These are phyloP conservation scores for Prolemur simus DNA, from an alignment of 2,113 vertebrate species.

Conservation along the genomic window DNA sequence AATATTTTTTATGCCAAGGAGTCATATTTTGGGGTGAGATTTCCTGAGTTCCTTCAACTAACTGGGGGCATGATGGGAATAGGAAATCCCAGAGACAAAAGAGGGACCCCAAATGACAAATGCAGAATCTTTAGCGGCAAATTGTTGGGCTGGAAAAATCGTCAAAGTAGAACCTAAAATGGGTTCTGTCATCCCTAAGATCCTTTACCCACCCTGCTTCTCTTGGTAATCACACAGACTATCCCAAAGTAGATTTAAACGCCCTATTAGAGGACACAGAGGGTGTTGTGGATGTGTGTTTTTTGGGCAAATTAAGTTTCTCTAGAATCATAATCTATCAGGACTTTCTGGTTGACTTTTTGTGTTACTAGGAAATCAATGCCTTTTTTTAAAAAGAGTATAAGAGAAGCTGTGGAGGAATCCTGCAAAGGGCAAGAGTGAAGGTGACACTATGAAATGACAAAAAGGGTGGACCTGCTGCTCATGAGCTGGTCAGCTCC, in stretches of 20 bases:
- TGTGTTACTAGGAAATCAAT: not conserved
- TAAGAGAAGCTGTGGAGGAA: not conserved
- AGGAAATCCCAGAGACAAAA: not conserved
- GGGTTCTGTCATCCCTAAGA: not conserved
- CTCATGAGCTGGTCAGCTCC: not conserved
- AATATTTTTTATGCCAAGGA: too few relatives aligned
- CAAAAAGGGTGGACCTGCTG: not conserved
- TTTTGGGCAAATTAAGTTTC: conserved; percentile 1
- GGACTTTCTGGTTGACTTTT: not conserved
- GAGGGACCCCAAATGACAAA: not conserved
- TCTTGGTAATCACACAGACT: not conserved
- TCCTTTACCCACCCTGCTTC: not conserved
- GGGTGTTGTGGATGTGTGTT: not conserved
- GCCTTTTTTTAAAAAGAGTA: not conserved
- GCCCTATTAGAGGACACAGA: fast-evolving
- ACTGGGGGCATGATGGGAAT: not conserved
- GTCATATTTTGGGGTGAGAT: too few relatives aligned
- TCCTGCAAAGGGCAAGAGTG: not conserved
- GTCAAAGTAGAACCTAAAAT: not conserved
- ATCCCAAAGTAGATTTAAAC: not conserved
- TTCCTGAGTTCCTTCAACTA: not conserved
- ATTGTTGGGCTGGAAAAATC: not conserved
- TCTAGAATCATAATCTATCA: not conserved
- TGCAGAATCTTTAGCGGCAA: not conserved
- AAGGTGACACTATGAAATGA: not conserved